Conservation (phyloP, 2,113 vertebrate species). For the Bettongia penicillata region DNA sequence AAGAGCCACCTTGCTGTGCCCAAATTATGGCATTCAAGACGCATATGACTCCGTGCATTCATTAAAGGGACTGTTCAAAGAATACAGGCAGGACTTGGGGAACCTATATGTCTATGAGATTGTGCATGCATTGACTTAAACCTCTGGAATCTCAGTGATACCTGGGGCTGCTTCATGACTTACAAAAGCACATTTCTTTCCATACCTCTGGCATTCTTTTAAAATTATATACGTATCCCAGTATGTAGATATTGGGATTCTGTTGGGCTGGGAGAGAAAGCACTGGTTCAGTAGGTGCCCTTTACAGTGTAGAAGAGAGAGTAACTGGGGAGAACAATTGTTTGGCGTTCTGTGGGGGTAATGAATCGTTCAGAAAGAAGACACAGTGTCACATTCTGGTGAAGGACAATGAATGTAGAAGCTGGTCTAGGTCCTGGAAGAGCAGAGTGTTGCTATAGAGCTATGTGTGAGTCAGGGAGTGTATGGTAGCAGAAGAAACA, state of each 20-base stretch:
- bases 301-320: background rate
- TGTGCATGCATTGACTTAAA: constrained; percentile 37
- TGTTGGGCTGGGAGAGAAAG: background rate
- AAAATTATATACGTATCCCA: background rate
- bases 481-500: background rate
- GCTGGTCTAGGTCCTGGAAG: background rate
- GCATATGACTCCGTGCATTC: constrained; percentile 41
- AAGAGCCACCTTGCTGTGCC: constrained; percentile 49
- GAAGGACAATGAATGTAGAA: background rate
- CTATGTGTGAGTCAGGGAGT: background rate
- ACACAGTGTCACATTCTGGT: background rate
- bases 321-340: background rate
- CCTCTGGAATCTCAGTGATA: background rate
- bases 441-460: background rate
- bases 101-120: background rate
- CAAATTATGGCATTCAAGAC: constrained; percentile 45
- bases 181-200: background rate
- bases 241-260: background rate
- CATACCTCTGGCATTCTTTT: background rate
- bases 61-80: constrained; percentile 48
- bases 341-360: background rate
- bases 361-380: background rate
- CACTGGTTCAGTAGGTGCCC: background rate
- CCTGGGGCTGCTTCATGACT: background rate
- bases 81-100: constrained; percentile 38